Percentiles rank a stretch among this genome's conserved stretches.
phyloP scores from a whole-genome alignment of 2,888 invertebrate genomes.

The Ophraella communa region DNA sequence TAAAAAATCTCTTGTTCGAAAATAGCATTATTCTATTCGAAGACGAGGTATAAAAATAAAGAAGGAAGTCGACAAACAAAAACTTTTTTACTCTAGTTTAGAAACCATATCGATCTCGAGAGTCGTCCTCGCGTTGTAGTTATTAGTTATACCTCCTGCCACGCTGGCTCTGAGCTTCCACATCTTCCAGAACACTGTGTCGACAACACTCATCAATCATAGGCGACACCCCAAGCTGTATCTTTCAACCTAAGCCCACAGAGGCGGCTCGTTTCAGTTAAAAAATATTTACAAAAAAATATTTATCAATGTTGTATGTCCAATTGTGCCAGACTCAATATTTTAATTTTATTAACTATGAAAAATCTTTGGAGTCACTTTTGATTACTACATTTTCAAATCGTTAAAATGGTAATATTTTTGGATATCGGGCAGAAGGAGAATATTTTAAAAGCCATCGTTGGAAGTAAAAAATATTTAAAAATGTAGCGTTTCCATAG shows the following conservation, averaged over 20 bases:
- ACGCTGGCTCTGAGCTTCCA: conserved; percentile 54
- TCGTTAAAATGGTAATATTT: too few species aligned
- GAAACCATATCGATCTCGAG: conserved; percentile 45
- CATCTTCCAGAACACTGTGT: conserved; percentile 58
- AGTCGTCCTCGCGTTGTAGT: conserved; percentile 52
- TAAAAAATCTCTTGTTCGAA: background rate
- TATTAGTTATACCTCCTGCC: conserved; percentile 58
- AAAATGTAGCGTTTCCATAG: too few species aligned
- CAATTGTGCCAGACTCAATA: too few species aligned
- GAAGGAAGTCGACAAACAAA: conserved; percentile 3
- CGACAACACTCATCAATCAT: conserved; percentile 60
- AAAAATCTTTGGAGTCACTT: too few species aligned
- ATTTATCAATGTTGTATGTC: too few species aligned
- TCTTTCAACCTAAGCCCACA: conserved; percentile 32
- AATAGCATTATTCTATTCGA: background rate
- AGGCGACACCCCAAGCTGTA: conserved; percentile 52
- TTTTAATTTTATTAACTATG: too few species aligned
- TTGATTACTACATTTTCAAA: too few species aligned
- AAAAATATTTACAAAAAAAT: background rate
- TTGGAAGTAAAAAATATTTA: too few species aligned
- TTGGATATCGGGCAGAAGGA: too few species aligned
- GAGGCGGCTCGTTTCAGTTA: conserved; percentile 9
- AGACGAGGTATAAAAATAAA: background rate
- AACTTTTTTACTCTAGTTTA: conserved; percentile 33
- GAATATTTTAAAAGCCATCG: too few species aligned